phyloP scores from a whole-genome alignment of 2,113 vertebrate genomes.

The Pycnonotus jocosus region DNA sequence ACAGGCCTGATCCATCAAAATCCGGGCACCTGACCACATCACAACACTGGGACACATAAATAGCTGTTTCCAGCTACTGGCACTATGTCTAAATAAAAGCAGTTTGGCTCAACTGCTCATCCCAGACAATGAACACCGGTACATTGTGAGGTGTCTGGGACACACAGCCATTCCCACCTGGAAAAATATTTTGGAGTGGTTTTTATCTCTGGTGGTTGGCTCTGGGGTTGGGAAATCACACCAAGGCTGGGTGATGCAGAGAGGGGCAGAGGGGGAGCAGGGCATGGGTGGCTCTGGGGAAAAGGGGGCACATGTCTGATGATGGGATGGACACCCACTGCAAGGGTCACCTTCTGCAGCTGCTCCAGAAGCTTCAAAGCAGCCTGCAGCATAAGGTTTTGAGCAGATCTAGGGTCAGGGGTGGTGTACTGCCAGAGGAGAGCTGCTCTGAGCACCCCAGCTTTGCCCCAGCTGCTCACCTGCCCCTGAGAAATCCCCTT shows the following conservation, averaged over 20 bases:
- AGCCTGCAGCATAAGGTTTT: neutral
- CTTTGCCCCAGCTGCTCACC: neutral
- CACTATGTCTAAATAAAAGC: conserved; percentile 17
- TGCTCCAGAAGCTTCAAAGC: neutral
- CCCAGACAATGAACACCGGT: neutral
- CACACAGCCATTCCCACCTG: fast-evolving
- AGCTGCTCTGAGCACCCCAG: fast-evolving
- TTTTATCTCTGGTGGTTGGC: neutral
- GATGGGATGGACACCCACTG: neutral
- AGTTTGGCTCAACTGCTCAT: neutral
- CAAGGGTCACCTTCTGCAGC: neutral
- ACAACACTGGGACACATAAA: conserved; percentile 5
- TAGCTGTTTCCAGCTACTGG: conserved; percentile 40
- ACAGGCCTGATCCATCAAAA: neutral
- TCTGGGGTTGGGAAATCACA: neutral
- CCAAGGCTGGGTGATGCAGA: neutral
- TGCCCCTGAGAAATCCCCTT: neutral
- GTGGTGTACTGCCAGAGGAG: neutral
- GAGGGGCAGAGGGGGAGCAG: neutral
- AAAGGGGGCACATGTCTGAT: neutral
- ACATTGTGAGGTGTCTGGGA: neutral
- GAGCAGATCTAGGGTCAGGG: neutral
- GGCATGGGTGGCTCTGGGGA: neutral
- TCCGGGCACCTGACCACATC: neutral
- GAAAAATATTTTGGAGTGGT: neutral